Conservation (phyloP, 2,888 invertebrate species). For the Heliconius erato region DNA sequence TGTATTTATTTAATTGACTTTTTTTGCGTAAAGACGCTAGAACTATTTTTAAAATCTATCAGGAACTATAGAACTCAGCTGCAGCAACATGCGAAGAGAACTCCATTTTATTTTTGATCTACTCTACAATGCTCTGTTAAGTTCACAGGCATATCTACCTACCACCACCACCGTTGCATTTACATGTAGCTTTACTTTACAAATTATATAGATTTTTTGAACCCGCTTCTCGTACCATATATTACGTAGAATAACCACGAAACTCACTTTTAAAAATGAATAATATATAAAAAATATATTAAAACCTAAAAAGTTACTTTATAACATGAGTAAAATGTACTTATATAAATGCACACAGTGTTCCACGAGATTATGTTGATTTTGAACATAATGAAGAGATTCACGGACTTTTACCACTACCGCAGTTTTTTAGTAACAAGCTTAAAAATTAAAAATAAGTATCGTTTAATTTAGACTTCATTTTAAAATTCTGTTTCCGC, state of each 20-base stretch:
- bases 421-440: neutral
- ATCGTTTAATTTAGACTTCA: slow-evolving; percentile 8
- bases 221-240: no score
- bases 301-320: neutral
- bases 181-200: no score
- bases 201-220: no score
- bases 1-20: no score
- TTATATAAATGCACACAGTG: neutral
- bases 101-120: no score
- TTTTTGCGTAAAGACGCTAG: no score
- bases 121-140: no score
- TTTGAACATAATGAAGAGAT: slow-evolving; percentile 18
- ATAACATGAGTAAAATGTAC: neutral
- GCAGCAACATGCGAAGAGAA: no score
- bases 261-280: neutral
- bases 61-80: no score
- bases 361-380: slow-evolving; percentile 3
- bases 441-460: slow-evolving; percentile 3
- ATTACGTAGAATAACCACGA: neutral
- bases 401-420: neutral
- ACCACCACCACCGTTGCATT: no score
- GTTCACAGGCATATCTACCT: no score
- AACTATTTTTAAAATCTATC: no score
- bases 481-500: neutral
- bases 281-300: neutral